Percentiles rank a stretch among this genome's conserved stretches.
Conservation (phyloP, 1,140 invertebrate genomes). For the Drosophila willistoni region DNA sequence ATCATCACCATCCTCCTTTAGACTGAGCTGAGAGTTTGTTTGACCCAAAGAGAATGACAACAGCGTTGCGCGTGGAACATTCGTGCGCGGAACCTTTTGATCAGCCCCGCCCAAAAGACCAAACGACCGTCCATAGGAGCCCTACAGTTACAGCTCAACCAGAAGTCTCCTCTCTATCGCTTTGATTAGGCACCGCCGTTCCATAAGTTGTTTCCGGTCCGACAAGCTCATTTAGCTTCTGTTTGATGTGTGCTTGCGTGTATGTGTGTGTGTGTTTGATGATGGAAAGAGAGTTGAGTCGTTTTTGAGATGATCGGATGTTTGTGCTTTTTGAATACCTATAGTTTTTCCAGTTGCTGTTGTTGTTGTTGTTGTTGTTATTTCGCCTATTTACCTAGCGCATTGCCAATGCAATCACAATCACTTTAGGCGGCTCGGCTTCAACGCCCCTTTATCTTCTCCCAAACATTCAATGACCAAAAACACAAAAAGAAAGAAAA, state of each 20-base stretch:
- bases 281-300: slow-evolving; percentile 38
- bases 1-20: neutral
- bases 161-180: slow-evolving; percentile 19
- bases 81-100: slow-evolving; percentile 65
- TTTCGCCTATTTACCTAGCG: slow-evolving; percentile 57
- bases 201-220: slow-evolving; percentile 49
- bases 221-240: slow-evolving; percentile 81
- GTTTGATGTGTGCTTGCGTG: slow-evolving; percentile 54
- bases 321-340: slow-evolving; percentile 67
- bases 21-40: slow-evolving; percentile 57
- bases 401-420: slow-evolving; percentile 68
- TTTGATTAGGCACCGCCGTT: slow-evolving; percentile 62
- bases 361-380: slow-evolving; percentile 21
- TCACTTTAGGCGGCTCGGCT: slow-evolving; percentile 63
- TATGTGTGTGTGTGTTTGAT: neutral
- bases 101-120: slow-evolving; percentile 36
- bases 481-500: too few relatives aligned
- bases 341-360: slow-evolving; percentile 24
- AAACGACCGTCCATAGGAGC: slow-evolving; percentile 17
- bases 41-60: slow-evolving; percentile 63
- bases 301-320: slow-evolving; percentile 51
- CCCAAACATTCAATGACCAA: neutral
- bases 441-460: slow-evolving; percentile 32
- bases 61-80: slow-evolving; percentile 20
- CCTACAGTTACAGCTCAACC: slow-evolving; percentile 70